Evolutionary conservation across 2,888 invertebrate species (phyloP).

Genomic region (Thymelicus acteon): DNA sequence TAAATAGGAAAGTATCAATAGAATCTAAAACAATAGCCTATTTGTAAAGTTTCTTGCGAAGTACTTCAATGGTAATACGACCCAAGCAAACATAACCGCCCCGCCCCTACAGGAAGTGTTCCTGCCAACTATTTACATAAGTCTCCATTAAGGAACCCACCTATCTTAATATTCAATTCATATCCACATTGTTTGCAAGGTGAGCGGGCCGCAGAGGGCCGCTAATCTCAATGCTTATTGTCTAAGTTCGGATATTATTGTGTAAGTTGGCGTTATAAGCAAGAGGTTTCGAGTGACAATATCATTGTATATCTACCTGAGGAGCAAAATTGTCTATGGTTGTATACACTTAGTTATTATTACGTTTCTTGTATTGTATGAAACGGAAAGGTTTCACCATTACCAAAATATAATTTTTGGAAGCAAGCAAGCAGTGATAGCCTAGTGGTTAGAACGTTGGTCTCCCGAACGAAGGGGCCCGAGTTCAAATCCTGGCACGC

Average conservation of each 20-base stretch:
- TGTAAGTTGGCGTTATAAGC: constrained; percentile 26
- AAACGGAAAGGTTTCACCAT: too few species aligned
- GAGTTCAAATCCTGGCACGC: too few species aligned
- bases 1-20: too few species aligned
- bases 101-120: constrained; percentile 36
- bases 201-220: constrained; percentile 34
- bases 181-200: constrained; percentile 43
- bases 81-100: neutral
- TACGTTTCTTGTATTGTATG: too few species aligned
- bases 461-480: too few species aligned
- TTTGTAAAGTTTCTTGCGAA: constrained; percentile 2
- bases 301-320: constrained; percentile 19
- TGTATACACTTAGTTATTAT: too few species aligned
- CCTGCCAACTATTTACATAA: constrained; percentile 46
- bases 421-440: too few species aligned
- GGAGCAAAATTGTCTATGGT: neutral
- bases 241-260: constrained; percentile 55
- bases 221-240: constrained; percentile 57
- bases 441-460: too few species aligned
- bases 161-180: constrained; percentile 45
- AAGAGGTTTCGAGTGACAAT: constrained; percentile 25
- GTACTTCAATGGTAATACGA: neutral
- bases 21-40: neutral
- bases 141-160: constrained; percentile 38
- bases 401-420: too few species aligned